Evolutionary conservation across 1,140 invertebrate species (phyloP).

Genomic region (Oscheius sp.): DNA sequence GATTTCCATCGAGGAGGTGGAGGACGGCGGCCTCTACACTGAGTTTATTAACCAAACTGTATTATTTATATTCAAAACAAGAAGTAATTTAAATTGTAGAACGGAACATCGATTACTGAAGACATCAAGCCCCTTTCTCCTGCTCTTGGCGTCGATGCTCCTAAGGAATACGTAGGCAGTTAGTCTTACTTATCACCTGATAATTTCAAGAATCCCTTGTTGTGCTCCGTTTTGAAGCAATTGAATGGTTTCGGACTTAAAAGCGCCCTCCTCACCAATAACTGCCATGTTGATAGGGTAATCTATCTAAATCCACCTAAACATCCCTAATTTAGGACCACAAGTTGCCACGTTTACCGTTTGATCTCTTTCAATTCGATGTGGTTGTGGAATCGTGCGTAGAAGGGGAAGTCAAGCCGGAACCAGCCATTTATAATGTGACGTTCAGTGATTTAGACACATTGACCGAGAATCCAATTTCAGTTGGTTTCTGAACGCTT

Average conservation of each 20-base stretch:
- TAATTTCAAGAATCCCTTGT: conserved; percentile 18
- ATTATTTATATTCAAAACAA: background rate
- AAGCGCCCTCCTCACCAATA: conserved; percentile 27
- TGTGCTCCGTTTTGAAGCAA: conserved; percentile 3
- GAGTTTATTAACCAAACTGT: background rate
- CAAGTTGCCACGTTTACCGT: conserved; percentile 11
- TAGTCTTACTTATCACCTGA: background rate
- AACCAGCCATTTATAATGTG: conserved; percentile 1
- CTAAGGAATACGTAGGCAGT: background rate
- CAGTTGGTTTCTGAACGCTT: conserved; percentile 2
- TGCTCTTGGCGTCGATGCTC: background rate
- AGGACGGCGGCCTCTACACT: conserved; percentile 11
- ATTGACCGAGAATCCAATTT: background rate
- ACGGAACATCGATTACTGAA: background rate
- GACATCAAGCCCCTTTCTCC: conserved; percentile 14
- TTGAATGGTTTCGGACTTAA: conserved; percentile 5
- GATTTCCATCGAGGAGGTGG: conserved; percentile 22
- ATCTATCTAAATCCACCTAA: background rate
- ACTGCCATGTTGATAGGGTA: conserved; percentile 20
- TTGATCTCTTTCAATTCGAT: conserved; percentile 21
- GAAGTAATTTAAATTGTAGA: conserved; percentile 5
- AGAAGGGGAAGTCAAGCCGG: conserved; percentile 16
- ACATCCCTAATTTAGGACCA: conserved; percentile 7
- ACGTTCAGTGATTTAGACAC: background rate
- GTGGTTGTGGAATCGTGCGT: conserved; percentile 25